Percentiles rank a stretch among this genome's conserved stretches.
phyloP scores from a whole-genome alignment of 2,797 vertebrate species.

The Sardinella longiceps region DNA sequence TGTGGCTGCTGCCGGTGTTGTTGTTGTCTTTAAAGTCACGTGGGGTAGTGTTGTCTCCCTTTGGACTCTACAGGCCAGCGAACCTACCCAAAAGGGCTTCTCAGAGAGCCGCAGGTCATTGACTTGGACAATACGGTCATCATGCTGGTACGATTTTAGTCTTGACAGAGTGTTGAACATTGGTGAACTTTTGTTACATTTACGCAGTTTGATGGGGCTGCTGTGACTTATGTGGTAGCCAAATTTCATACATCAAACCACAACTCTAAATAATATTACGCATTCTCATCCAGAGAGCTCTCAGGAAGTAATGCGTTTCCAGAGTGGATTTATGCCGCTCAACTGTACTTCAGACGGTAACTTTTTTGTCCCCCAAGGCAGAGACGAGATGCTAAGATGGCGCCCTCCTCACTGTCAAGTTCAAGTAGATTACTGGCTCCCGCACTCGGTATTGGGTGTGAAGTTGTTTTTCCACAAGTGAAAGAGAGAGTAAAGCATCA shows the following conservation, averaged over 20 bases:
- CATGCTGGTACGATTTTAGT: background rate
- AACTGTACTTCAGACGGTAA: conserved; percentile 37
- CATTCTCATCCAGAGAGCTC: background rate
- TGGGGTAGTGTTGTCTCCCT: background rate
- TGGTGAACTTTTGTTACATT: background rate
- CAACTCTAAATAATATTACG: background rate
- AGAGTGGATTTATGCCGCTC: background rate
- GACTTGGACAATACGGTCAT: background rate
- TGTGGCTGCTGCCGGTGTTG: background rate
- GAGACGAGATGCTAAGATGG: conserved; percentile 74
- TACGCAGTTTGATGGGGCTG: background rate
- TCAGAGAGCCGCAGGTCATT: background rate
- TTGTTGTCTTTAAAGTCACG: background rate
- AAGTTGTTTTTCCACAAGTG: conserved; percentile 52
- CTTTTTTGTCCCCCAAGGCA: conserved; percentile 42
- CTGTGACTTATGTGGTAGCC: no score
- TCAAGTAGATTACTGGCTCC: conserved; percentile 71
- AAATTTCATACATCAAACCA: background rate
- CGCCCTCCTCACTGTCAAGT: conserved; percentile 79
- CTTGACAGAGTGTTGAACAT: background rate
- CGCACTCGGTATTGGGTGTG: conserved; percentile 55
- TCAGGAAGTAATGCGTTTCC: background rate
- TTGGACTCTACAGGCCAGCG: background rate
- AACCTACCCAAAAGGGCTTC: background rate
- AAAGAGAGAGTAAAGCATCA: conserved; percentile 41